Base-by-base conservation (phyloP, 2,113 vertebrate species). In the Archocentrus centrarchus region DNA sequence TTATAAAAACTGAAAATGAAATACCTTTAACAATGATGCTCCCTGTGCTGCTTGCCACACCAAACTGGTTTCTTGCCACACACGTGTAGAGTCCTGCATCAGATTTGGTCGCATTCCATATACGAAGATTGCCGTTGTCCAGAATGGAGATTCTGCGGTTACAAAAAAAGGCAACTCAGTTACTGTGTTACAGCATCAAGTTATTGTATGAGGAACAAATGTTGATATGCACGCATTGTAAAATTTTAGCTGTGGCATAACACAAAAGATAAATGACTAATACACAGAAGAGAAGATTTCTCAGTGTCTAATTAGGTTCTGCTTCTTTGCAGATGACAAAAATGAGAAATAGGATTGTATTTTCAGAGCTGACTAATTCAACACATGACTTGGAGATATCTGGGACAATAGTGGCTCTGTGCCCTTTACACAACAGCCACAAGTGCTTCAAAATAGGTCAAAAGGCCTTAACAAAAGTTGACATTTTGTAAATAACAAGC, bases 11-110 rank as follows among this genome's bases (percentile, higher is more conserved):
- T 41, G 50, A 83, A 81, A 7, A 81, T 44, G 60, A 86, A 68
- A 81, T 96, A 99, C 98, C 98, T 98, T 99, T 99, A 24, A 99
- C 97, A 47, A 97, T 80, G 86, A 99, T 79, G 44, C 93, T 98
- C 75, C 98, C 98, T 0, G 97, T 96, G 93, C 98, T 99, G 96
- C 97, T 99, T 0, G 97, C 98, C 1, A 96, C 96, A 2, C 98
- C 98, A 2, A 99, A 99, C 94, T 97, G 97, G 95, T 99, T 99
- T 20, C 95, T 97, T 17, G 98, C 98, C 47, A 97, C 88, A 2
- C 98, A 99, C 5, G 97, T 99, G 93, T 99, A 99, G 62, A 96
- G 96, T 1, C 97, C 98, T 0, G 96, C 96, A 0, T 99, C 98
- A 0, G 96, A 86, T 68, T 98, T 99, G 73, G 97, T 98, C 77